These are phyloP conservation scores for Molossus alvarezi DNA, from an alignment of 2,797 vertebrate species.

Conservation along the genomic window DNA sequence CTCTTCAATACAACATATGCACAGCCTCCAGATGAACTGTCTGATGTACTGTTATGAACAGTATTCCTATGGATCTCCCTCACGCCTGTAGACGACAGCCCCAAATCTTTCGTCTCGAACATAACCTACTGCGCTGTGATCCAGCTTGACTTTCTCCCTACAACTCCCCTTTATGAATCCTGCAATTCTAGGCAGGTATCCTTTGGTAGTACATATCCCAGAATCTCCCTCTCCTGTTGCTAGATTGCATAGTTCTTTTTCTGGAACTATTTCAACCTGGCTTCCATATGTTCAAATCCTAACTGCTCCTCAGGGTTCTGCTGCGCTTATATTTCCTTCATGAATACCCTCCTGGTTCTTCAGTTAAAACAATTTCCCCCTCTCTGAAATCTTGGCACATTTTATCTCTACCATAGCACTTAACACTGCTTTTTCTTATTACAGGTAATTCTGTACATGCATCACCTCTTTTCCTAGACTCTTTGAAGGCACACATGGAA, in stretches of 20 bases:
- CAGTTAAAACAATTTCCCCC: conserved; percentile 13
- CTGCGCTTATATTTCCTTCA: background rate
- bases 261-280: background rate
- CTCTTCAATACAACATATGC: background rate
- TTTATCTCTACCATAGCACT: background rate
- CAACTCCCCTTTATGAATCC: background rate
- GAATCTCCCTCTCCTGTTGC: background rate
- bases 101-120: background rate
- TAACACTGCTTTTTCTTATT: background rate
- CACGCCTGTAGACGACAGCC: background rate
- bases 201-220: background rate
- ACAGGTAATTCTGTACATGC: background rate
- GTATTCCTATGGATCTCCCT: background rate
- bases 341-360: background rate
- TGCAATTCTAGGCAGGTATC: background rate
- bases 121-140: background rate
- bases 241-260: background rate
- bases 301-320: background rate
- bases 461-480: background rate
- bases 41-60: background rate
- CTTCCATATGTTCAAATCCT: conserved; percentile 22
- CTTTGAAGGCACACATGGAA: conserved; percentile 10
- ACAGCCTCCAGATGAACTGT: background rate
- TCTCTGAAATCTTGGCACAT: conserved; percentile 12
- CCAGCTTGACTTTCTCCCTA: background rate